Conservation (phyloP, 2,113 vertebrate genomes). For the Plectropomus leopardus region DNA sequence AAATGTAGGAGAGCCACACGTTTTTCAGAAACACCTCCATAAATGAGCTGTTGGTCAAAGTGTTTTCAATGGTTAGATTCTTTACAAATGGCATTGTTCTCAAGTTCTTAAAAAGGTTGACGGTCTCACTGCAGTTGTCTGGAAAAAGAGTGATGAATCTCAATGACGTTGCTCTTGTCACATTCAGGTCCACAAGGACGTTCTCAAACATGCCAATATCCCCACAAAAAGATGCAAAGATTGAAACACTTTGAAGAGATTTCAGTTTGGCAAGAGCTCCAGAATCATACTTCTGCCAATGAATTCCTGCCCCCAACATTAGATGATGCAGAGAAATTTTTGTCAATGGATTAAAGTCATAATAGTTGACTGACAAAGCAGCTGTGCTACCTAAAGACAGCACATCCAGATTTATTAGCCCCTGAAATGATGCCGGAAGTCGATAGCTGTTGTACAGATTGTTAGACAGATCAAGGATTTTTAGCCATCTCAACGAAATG, state of each 20-base stretch:
- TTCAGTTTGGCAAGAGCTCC: slow-evolving; percentile 69
- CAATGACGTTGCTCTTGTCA: slow-evolving; percentile 40
- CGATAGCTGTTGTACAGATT: slow-evolving; percentile 70
- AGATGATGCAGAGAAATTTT: slow-evolving; percentile 63
- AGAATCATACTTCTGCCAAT: slow-evolving; percentile 65
- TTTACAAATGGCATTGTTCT: slow-evolving; percentile 59
- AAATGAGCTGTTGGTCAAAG: slow-evolving; percentile 74
- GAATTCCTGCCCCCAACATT: slow-evolving; percentile 52
- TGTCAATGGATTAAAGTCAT: slow-evolving; percentile 68
- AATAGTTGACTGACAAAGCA: slow-evolving; percentile 45
- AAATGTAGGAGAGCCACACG: slow-evolving; percentile 59
- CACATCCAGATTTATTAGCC: slow-evolving; percentile 46
- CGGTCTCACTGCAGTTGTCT: slow-evolving; percentile 54
- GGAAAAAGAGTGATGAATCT: slow-evolving; percentile 66
- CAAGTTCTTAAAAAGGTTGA: slow-evolving; percentile 64
- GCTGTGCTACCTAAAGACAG: slow-evolving; percentile 67
- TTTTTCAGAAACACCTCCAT: slow-evolving; percentile 62
- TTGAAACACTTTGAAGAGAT: slow-evolving; percentile 58
- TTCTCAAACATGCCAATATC: slow-evolving; percentile 53
- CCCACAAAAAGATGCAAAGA: slow-evolving; percentile 71
- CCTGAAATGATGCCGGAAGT: slow-evolving; percentile 63
- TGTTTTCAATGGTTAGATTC: slow-evolving; percentile 70
- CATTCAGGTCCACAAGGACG: slow-evolving; percentile 71
- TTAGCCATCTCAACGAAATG: slow-evolving; percentile 59
- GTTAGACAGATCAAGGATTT: slow-evolving; percentile 68